A percentile compares a stretch with the other conserved stretches of the same genome.
phyloP scores from a whole-genome alignment of 2,888 invertebrate genomes.

The Automeris io region DNA sequence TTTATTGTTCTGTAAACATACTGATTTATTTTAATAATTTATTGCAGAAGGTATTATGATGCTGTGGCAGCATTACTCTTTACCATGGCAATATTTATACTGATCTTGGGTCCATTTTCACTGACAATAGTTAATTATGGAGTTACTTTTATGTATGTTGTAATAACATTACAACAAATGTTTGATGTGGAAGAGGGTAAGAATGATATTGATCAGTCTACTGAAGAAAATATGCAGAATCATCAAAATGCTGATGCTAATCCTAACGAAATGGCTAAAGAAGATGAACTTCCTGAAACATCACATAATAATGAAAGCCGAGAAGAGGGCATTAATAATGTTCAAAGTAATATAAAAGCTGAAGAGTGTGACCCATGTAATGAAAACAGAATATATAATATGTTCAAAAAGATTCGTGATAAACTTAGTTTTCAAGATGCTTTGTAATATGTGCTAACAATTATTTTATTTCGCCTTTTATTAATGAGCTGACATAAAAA shows the following conservation, averaged over 20 bases:
- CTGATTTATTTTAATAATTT: no score
- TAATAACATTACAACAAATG: slow-evolving; percentile 78
- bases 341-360: not conserved
- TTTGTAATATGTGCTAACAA: not conserved
- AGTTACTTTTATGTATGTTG: slow-evolving; percentile 69
- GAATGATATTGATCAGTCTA: slow-evolving; percentile 3
- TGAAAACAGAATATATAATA: slow-evolving; percentile 52
- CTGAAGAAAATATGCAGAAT: slow-evolving; percentile 4
- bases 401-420: slow-evolving; percentile 52
- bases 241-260: slow-evolving; percentile 10
- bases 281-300: slow-evolving; percentile 4
- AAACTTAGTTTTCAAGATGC: slow-evolving; percentile 29
- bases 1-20: no score
- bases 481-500: not conserved
- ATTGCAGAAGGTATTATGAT: slow-evolving; percentile 68
- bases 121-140: slow-evolving; percentile 78
- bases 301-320: slow-evolving; percentile 10
- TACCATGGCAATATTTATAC: slow-evolving; percentile 67
- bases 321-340: not conserved
- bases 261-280: not conserved
- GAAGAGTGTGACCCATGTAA: slow-evolving; percentile 48
- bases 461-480: no score
- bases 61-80: slow-evolving; percentile 66
- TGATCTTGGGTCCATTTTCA: slow-evolving; percentile 78
- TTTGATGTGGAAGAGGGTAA: slow-evolving; percentile 42